Evolutionary conservation across 2,888 invertebrate genomes (phyloP).

Genomic region (Drosophila hamatofila): DNA sequence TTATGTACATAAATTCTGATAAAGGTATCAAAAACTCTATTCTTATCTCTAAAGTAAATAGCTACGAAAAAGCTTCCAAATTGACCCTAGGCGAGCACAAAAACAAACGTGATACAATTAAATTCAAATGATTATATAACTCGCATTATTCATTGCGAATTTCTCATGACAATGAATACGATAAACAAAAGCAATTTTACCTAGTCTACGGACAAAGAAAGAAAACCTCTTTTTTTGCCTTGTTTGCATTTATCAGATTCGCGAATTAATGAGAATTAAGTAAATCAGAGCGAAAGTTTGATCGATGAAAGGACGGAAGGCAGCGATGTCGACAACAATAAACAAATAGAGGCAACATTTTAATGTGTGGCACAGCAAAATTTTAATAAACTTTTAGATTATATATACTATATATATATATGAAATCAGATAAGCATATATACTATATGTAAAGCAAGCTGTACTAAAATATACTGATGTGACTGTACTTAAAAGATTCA

Average conservation of each 20-base stretch:
- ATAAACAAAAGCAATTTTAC: constrained; percentile 14
- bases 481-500: neutral
- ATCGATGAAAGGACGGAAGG: constrained; percentile 39
- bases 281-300: constrained; percentile 41
- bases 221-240: constrained; percentile 5
- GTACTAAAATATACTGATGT: neutral
- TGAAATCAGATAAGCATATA: constrained; percentile 3
- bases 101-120: constrained; percentile 25
- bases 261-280: constrained; percentile 36
- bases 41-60: constrained; percentile 32
- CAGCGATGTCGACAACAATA: constrained; percentile 20
- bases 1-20: constrained; percentile 21
- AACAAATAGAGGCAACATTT: constrained; percentile 16
- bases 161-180: constrained; percentile 16
- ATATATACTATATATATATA: neutral
- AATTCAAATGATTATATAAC: neutral
- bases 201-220: neutral
- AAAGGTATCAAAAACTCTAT: constrained; percentile 16
- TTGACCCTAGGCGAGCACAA: constrained; percentile 26
- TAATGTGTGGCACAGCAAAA: constrained; percentile 9
- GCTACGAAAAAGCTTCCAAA: constrained; percentile 6
- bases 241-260: constrained; percentile 15
- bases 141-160: neutral
- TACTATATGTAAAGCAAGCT: neutral
- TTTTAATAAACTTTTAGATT: neutral